phyloP scores from a whole-genome alignment of 2,797 vertebrate genomes.

The Fistularia commersonii region DNA sequence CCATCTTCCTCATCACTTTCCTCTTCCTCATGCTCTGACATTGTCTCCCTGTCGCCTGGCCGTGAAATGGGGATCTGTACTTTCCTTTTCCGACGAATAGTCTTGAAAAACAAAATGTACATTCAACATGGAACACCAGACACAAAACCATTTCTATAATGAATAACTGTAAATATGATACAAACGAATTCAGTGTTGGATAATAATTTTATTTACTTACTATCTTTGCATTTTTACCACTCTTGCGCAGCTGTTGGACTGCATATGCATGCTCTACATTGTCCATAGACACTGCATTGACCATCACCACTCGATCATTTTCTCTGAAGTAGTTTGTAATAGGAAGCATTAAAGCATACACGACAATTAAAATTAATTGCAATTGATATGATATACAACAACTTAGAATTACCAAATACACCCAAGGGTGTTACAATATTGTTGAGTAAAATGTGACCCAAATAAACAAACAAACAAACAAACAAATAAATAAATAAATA shows the following conservation, averaged over 20 bases:
- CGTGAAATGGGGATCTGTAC: conserved; percentile 87
- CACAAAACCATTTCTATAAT: too few relatives aligned
- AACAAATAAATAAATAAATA: too few relatives aligned
- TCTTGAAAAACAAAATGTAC: conserved; percentile 65
- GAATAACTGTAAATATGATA: too few relatives aligned
- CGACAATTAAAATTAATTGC: neutral
- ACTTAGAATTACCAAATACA: neutral
- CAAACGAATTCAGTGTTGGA: too few relatives aligned
- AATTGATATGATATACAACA: neutral
- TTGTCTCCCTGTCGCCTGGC: conserved; percentile 86
- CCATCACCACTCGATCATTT: conserved; percentile 98
- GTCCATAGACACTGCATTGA: conserved; percentile 98
- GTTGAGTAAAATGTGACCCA: too few relatives aligned
- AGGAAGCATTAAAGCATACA: neutral
- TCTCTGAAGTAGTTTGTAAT: conserved; percentile 73
- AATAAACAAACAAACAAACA: too few relatives aligned
- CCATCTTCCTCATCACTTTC: conserved; percentile 92
- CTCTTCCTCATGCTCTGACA: conserved; percentile 92
- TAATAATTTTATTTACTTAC: conserved; percentile 82
- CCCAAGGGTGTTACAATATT: neutral
- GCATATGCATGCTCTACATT: conserved; percentile 97
- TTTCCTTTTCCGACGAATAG: conserved; percentile 95
- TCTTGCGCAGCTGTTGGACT: conserved; percentile 96
- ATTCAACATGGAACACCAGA: neutral
- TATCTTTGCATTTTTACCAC: conserved; percentile 98